phyloP scores from a whole-genome alignment of 2,113 vertebrate species.

The Siniperca knerii region DNA sequence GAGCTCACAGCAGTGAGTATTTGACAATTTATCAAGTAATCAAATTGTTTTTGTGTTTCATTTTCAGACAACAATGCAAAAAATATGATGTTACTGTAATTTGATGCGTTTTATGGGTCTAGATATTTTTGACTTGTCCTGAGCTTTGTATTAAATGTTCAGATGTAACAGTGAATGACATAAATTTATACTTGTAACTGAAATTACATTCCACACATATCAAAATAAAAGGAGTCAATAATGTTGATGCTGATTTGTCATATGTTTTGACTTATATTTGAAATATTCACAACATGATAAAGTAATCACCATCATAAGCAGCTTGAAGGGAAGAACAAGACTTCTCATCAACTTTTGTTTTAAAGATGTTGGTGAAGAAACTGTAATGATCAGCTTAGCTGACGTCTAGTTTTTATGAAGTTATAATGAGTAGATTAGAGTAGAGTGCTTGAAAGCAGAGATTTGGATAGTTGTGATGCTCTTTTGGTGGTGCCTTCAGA shows the following conservation, averaged over 20 bases:
- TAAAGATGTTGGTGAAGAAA: neutral
- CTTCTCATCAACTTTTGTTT: neutral
- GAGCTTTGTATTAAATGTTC: conserved; percentile 51
- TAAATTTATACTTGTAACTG: conserved; percentile 45
- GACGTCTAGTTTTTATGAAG: neutral
- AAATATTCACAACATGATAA: neutral
- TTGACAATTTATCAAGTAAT: neutral
- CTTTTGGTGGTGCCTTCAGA: neutral
- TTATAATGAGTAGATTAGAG: neutral
- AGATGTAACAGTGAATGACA: conserved; percentile 34
- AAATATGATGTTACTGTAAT: conserved; percentile 15
- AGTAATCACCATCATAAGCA: neutral
- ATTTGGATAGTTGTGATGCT: neutral
- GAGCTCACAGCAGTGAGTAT: neutral
- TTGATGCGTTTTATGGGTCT: conserved; percentile 28
- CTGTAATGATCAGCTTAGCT: neutral
- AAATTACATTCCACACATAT: conserved; percentile 52
- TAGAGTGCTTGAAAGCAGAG: neutral
- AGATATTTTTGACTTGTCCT: conserved; percentile 28
- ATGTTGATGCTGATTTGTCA: neutral
- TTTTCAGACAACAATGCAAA: conserved; percentile 27
- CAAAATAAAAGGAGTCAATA: conserved; percentile 53
- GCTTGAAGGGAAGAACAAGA: neutral
- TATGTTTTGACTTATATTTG: conserved; percentile 4
- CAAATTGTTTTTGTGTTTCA: conserved; percentile 7